These are phyloP conservation scores for Noctuana brunneofusca DNA, from an alignment of 2,888 invertebrate species.

Conservation along the genomic window DNA sequence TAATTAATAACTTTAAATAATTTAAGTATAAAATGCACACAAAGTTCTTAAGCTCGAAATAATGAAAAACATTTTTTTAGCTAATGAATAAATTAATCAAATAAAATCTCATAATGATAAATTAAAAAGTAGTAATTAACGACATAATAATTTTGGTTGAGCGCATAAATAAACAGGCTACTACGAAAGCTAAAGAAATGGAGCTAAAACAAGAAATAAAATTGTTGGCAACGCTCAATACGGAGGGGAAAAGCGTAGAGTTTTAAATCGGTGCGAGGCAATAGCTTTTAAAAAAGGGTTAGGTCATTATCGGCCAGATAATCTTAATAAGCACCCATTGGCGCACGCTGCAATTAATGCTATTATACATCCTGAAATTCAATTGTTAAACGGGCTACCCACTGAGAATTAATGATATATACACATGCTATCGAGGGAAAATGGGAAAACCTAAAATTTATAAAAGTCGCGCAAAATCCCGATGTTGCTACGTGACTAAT, in stretches of 20 bases:
- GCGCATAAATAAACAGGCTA: neutral
- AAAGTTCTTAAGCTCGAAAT: too few species aligned
- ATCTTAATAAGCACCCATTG: constrained; percentile 54
- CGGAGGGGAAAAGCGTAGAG: constrained; percentile 4
- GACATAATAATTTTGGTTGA: neutral
- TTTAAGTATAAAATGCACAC: too few species aligned
- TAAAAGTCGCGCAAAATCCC: constrained; percentile 15
- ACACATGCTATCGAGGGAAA: constrained; percentile 55
- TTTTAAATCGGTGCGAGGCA: constrained; percentile 48
- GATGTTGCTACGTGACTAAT: constrained; percentile 36
- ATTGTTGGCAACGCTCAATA: constrained; percentile 20
- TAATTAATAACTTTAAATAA: too few species aligned
- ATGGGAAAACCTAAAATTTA: constrained; percentile 35
- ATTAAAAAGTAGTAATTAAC: neutral
- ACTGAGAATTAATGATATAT: constrained; percentile 59
- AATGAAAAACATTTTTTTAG: too few species aligned
- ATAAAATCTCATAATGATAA: too few species aligned
- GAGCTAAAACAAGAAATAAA: constrained; percentile 23
- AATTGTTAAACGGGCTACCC: constrained; percentile 62
- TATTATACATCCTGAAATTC: constrained; percentile 57
- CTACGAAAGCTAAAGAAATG: constrained; percentile 8
- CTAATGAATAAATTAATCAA: too few species aligned
- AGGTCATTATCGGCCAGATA: constrained; percentile 49
- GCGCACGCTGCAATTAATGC: constrained; percentile 41
- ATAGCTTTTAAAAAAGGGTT: constrained; percentile 50